A percentile compares a stretch with the other conserved stretches of the same genome.
These are phyloP conservation scores for Agriopis leucophaearia DNA, from an alignment of 2,888 invertebrate genomes.

Conservation along the genomic window DNA sequence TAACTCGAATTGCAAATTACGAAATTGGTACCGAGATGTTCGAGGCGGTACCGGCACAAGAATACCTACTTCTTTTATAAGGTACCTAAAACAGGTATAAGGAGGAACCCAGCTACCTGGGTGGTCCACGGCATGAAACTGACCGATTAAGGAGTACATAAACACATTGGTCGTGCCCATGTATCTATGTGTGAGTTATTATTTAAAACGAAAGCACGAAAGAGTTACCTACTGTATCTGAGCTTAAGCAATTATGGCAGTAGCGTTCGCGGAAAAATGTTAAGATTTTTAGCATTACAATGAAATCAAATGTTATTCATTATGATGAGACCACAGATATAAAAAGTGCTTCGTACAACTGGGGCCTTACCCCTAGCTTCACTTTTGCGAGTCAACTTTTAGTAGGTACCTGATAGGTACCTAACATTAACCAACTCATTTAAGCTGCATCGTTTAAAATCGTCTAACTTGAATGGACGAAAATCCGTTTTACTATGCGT, in stretches of 20 bases:
- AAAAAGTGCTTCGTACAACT: no score
- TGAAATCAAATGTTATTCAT: constrained; percentile 7
- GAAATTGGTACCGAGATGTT: constrained; percentile 71
- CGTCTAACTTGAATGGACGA: no score
- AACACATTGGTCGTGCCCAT: constrained; percentile 45
- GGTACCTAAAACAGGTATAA: constrained; percentile 59
- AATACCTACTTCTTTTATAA: constrained; percentile 51
- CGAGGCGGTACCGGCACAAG: constrained; percentile 54
- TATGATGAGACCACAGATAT: not conserved
- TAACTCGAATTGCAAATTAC: constrained; percentile 80
- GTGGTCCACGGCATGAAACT: constrained; percentile 79
- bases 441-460: no score
- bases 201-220: constrained; percentile 73
- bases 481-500: no score
- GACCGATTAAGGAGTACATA: constrained; percentile 75
- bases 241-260: constrained; percentile 71
- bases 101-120: constrained; percentile 71
- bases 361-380: no score
- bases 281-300: constrained; percentile 8
- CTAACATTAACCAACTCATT: no score
- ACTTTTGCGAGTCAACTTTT: no score
- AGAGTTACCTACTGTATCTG: constrained; percentile 66
- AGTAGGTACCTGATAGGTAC: no score
- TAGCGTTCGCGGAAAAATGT: constrained; percentile 35
- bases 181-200: constrained; percentile 62